Conservation (phyloP, 1,140 invertebrate species). For the Anastrepha ludens region DNA sequence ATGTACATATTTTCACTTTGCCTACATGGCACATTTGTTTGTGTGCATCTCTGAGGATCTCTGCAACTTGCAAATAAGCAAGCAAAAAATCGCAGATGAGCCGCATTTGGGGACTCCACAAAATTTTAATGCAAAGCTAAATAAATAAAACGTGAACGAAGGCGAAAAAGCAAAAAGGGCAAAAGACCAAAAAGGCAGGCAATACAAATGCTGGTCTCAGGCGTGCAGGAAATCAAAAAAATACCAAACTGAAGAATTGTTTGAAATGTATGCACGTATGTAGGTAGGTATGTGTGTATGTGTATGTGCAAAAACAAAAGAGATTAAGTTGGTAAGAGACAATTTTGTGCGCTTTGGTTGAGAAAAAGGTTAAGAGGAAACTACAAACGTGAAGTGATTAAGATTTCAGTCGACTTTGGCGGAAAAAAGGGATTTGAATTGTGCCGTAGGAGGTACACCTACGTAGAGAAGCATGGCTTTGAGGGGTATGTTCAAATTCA, state of each 20-base stretch:
- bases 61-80: not conserved
- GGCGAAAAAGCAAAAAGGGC: not conserved
- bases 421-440: not conserved
- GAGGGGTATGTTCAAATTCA: too few relatives aligned
- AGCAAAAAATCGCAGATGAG: conserved; percentile 18
- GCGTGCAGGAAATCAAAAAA: conserved; percentile 20
- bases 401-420: not conserved
- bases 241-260: not conserved
- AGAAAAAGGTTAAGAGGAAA: not conserved
- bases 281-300: too few relatives aligned
- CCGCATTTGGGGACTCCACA: not conserved
- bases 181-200: not conserved
- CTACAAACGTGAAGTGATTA: not conserved
- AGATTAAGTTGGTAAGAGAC: not conserved
- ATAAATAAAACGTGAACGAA: not conserved
- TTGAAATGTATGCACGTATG: too few relatives aligned
- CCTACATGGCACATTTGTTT: not conserved
- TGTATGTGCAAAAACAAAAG: not conserved
- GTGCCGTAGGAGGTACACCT: not conserved
- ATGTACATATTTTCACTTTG: not conserved
- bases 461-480: too few relatives aligned
- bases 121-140: conserved; percentile 7
- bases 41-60: not conserved
- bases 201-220: not conserved
- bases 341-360: not conserved